Evolutionary conservation across 2,113 vertebrate species (phyloP).

Genomic region (Aspidoscelis tigris): DNA sequence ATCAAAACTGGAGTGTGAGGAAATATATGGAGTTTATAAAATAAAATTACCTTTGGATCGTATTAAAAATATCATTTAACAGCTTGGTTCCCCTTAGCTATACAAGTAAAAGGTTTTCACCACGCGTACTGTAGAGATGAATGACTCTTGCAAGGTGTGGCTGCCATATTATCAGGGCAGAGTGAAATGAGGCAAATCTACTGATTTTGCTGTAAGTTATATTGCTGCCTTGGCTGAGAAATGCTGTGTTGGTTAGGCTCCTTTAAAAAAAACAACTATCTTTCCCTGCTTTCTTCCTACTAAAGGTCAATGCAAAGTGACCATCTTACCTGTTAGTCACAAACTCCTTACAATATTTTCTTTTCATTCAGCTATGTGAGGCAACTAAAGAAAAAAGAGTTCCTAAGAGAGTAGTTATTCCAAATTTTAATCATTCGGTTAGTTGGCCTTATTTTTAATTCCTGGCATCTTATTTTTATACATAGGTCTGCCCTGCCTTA

Average conservation of each 20-base stretch:
- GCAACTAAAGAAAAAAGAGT: too few species aligned
- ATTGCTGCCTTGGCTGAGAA: not conserved
- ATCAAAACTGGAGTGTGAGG: not conserved
- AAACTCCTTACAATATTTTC: not conserved
- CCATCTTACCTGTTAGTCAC: not conserved
- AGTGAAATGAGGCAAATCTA: not conserved
- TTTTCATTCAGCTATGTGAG: not conserved
- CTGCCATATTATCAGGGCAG: not conserved
- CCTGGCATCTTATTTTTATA: too few species aligned
- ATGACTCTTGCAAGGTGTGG: not conserved
- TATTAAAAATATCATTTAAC: not conserved
- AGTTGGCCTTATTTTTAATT: too few species aligned
- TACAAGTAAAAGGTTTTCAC: rapidly evolving
- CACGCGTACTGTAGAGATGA: rapidly evolving
- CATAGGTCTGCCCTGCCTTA: not conserved
- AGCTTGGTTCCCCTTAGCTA: rapidly evolving
- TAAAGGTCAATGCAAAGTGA: not conserved
- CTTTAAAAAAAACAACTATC: too few species aligned
- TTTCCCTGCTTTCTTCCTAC: not conserved
- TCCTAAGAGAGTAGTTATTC: not conserved
- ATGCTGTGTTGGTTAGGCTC: not conserved
- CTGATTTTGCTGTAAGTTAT: not conserved
- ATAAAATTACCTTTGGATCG: not conserved
- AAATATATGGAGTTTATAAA: too few species aligned
- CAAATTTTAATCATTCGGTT: too few species aligned